Evolutionary conservation across 2,888 invertebrate species (phyloP).

Genomic region (Microctonus aethiopoides): DNA sequence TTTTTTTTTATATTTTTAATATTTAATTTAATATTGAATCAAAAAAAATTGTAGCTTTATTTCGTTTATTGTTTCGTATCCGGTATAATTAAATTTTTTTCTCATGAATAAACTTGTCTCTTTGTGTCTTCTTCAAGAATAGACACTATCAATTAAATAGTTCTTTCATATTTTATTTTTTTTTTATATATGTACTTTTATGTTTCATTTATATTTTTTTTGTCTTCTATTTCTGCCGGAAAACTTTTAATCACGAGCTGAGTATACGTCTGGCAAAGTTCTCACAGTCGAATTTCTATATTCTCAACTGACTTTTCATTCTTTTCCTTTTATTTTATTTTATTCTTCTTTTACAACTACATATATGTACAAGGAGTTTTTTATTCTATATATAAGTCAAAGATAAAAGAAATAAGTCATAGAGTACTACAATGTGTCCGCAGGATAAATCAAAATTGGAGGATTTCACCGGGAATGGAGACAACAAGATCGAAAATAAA

Average conservation of each 20-base stretch:
- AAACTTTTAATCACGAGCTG: slow-evolving; percentile 49
- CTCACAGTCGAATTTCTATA: slow-evolving; percentile 15
- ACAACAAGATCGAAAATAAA: slow-evolving; percentile 50
- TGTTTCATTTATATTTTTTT: neutral
- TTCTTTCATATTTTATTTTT: slow-evolving; percentile 3
- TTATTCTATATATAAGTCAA: neutral
- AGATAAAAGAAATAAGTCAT: neutral
- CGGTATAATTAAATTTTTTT: neutral
- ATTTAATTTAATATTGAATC: too few relatives aligned
- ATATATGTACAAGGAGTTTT: neutral
- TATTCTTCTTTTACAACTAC: neutral
- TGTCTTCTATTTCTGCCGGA: neutral
- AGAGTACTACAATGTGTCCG: neutral
- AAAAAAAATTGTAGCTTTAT: too few relatives aligned
- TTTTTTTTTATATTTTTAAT: too few relatives aligned
- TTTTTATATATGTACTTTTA: neutral
- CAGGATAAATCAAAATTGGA: slow-evolving; percentile 60
- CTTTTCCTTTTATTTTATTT: neutral
- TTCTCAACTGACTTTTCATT: slow-evolving; percentile 11
- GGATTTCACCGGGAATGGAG: slow-evolving; percentile 54
- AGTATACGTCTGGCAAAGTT: slow-evolving; percentile 27
- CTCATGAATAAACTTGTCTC: neutral
- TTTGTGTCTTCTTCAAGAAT: neutral
- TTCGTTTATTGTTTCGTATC: neutral
- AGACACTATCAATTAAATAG: slow-evolving; percentile 34